phyloP scores from a whole-genome alignment of 2,797 vertebrate species.

The Buphagus erythrorhynchus region DNA sequence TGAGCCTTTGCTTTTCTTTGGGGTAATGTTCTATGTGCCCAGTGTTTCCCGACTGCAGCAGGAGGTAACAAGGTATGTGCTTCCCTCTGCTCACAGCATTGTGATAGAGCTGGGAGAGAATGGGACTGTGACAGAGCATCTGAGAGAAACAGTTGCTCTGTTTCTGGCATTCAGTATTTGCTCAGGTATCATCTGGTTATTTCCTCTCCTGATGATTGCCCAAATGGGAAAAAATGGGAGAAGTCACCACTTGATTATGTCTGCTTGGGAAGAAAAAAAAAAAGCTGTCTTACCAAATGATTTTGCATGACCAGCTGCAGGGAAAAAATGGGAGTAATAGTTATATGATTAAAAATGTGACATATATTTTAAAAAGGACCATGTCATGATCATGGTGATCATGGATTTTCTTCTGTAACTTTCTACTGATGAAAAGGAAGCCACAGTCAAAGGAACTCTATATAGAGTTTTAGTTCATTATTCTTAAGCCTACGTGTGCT shows the following conservation, averaged over 20 bases:
- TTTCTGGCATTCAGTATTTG: neutral
- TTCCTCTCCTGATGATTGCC: neutral
- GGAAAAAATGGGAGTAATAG: neutral
- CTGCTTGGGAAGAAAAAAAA: neutral
- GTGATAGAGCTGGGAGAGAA: neutral
- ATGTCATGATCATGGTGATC: too few species aligned
- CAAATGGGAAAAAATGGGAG: neutral
- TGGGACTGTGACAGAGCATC: rapidly evolving
- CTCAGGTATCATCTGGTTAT: neutral
- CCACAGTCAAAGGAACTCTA: neutral
- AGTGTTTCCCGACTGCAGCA: constrained; percentile 91
- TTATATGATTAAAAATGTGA: neutral
- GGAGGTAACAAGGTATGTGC: constrained; percentile 90
- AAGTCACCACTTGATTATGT: neutral
- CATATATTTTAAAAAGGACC: neutral
- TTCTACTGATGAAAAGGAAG: neutral
- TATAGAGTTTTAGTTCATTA: neutral
- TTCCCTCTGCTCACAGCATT: neutral
- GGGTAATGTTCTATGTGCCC: constrained; percentile 97
- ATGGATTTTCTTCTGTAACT: neutral
- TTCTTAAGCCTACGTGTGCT: neutral
- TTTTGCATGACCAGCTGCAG: neutral
- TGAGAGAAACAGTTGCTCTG: neutral
- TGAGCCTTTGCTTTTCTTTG: constrained; percentile 94
- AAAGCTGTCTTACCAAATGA: neutral